A percentile compares a stretch with the other conserved stretches of the same genome.
phyloP scores from a whole-genome alignment of 2,113 vertebrate genomes.

The Cynocephalus volans region DNA sequence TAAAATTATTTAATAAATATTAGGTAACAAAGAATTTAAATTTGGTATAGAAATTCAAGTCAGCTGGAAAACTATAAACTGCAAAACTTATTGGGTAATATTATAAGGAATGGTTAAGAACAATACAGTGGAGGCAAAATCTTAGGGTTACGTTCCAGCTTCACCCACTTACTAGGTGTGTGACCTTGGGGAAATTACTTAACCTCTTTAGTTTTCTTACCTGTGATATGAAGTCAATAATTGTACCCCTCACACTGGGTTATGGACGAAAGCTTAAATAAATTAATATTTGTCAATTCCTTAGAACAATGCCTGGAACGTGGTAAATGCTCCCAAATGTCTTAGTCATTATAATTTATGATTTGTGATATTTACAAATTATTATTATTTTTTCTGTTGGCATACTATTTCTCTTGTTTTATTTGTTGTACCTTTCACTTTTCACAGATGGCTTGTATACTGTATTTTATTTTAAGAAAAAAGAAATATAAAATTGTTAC shows the following conservation, averaged over 20 bases:
- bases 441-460: background rate
- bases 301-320: background rate
- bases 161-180: background rate
- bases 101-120: background rate
- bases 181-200: background rate
- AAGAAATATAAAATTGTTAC: background rate
- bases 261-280: slow-evolving; percentile 12
- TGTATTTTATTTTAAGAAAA: slow-evolving; percentile 36
- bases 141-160: background rate
- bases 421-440: background rate
- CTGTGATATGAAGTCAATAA: background rate
- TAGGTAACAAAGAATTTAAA: slow-evolving; percentile 20
- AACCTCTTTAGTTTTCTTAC: background rate
- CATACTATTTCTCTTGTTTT: background rate
- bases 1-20: slow-evolving; percentile 25
- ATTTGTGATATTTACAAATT: background rate
- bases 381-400: background rate
- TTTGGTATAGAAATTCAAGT: slow-evolving; percentile 5
- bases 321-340: background rate
- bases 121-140: background rate
- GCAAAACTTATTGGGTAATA: background rate
- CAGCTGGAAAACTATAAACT: background rate
- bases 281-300: background rate
- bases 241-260: background rate
- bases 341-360: background rate